Conservation (phyloP, 2,888 invertebrate genomes). For the Cosmia pyralina region DNA sequence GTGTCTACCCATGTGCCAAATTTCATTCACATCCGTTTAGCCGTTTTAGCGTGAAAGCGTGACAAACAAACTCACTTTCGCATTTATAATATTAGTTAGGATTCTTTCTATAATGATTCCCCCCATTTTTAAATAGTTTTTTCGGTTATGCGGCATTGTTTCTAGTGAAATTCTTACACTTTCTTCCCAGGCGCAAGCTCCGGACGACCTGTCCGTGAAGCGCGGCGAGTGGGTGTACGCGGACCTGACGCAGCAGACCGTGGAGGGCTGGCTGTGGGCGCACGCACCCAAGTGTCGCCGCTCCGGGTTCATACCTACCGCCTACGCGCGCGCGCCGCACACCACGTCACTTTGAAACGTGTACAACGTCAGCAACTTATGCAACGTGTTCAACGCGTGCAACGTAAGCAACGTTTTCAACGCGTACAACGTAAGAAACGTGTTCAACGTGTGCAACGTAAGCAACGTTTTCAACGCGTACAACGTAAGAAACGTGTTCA, state of each 20-base stretch:
- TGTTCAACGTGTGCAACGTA: neutral
- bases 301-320: conserved; percentile 98
- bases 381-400: conserved; percentile 74
- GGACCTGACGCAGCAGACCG: conserved; percentile 97
- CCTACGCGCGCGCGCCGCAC: conserved; percentile 97
- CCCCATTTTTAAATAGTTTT: too few species aligned
- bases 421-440: neutral
- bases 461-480: neutral
- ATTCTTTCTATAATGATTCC: too few species aligned
- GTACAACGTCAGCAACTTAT: neutral
- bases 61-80: too few species aligned
- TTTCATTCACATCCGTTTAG: too few species aligned
- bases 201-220: conserved; percentile 97
- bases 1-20: too few species aligned
- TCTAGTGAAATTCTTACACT: neutral
- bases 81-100: too few species aligned
- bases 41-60: too few species aligned
- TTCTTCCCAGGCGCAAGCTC: conserved; percentile 94
- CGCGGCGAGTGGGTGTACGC: conserved; percentile 99
- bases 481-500: neutral
- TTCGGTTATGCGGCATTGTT: too few species aligned
- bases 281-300: conserved; percentile 97
- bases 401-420: neutral
- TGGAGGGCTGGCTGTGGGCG: conserved; percentile 98
- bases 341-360: conserved; percentile 94